A percentile compares a stretch with the other conserved stretches of the same genome.
Conservation (phyloP, 2,797 vertebrate species). For the Falco rusticolus region DNA sequence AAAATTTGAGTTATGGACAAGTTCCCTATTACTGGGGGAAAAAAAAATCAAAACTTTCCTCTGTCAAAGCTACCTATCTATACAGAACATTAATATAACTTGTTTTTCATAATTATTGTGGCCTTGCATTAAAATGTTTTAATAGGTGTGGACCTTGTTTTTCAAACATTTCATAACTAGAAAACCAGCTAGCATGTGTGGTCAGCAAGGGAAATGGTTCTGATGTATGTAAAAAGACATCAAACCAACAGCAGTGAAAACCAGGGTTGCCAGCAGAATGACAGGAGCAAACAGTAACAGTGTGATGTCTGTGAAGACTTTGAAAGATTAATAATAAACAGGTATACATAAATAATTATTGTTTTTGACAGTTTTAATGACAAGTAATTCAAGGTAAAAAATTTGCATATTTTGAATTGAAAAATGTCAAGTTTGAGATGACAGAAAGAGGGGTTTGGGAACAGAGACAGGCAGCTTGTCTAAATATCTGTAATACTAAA, state of each 20-base stretch:
- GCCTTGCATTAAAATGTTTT: background rate
- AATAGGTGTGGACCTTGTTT: background rate
- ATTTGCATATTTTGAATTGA: slow-evolving; percentile 60
- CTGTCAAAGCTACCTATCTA: rapidly evolving
- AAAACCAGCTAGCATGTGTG: background rate
- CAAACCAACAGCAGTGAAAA: background rate
- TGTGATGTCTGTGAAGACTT: slow-evolving; percentile 38
- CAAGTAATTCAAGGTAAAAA: slow-evolving; percentile 31
- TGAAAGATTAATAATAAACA: slow-evolving; percentile 70
- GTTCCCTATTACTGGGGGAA: rapidly evolving
- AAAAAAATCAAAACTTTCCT: rapidly evolving
- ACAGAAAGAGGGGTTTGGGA: slow-evolving; percentile 54
- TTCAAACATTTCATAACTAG: background rate
- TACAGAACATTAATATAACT: rapidly evolving
- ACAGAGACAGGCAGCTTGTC: slow-evolving; percentile 77
- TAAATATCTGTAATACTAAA: slow-evolving; percentile 77
- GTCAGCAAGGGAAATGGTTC: background rate
- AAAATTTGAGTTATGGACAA: background rate
- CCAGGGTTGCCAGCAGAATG: slow-evolving; percentile 39
- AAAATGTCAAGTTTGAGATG: slow-evolving; percentile 67
- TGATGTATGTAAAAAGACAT: background rate
- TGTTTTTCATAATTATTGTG: background rate
- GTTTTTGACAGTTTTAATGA: slow-evolving; percentile 73
- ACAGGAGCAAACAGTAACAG: slow-evolving; percentile 22
- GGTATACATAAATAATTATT: slow-evolving; percentile 69